These are phyloP conservation scores for Trisateles emortualis DNA, from an alignment of 2,888 invertebrate genomes.

Conservation along the genomic window DNA sequence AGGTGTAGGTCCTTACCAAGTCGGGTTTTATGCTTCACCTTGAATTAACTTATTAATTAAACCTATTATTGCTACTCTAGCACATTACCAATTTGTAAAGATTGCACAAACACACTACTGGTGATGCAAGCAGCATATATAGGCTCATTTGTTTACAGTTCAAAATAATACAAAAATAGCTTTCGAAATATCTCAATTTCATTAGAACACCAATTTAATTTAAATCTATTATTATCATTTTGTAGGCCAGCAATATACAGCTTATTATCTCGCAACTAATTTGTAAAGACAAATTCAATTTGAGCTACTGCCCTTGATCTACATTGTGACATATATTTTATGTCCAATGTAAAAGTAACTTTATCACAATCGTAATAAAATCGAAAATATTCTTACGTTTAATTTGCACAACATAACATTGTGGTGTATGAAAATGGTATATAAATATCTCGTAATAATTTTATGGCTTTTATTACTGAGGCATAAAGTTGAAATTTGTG, in stretches of 20 bases:
- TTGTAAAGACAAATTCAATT: conserved; percentile 21
- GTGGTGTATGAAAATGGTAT: conserved; percentile 26
- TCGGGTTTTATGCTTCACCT: too few relatives aligned
- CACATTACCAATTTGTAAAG: too few relatives aligned
- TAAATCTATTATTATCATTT: not conserved
- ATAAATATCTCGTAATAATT: conserved; percentile 34
- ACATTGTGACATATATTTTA: conserved; percentile 1
- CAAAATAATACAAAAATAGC: not conserved
- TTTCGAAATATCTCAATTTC: not conserved
- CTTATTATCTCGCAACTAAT: not conserved
- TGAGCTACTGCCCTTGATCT: conserved; percentile 19
- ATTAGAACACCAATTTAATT: not conserved
- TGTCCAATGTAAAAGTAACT: conserved; percentile 11
- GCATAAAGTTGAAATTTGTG: conserved; percentile 39
- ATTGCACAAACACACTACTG: not conserved
- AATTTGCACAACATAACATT: conserved; percentile 29
- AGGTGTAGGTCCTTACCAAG: too few relatives aligned
- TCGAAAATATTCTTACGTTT: conserved; percentile 22
- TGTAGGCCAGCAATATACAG: not conserved
- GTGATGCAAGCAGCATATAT: not conserved
- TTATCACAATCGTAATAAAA: conserved; percentile 4
- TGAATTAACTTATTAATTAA: too few relatives aligned
- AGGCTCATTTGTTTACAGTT: not conserved
- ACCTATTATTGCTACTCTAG: too few relatives aligned
- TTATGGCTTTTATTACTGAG: conserved; percentile 35